Conservation (phyloP, 2,113 vertebrate genomes). For the Platysteira castanea region DNA sequence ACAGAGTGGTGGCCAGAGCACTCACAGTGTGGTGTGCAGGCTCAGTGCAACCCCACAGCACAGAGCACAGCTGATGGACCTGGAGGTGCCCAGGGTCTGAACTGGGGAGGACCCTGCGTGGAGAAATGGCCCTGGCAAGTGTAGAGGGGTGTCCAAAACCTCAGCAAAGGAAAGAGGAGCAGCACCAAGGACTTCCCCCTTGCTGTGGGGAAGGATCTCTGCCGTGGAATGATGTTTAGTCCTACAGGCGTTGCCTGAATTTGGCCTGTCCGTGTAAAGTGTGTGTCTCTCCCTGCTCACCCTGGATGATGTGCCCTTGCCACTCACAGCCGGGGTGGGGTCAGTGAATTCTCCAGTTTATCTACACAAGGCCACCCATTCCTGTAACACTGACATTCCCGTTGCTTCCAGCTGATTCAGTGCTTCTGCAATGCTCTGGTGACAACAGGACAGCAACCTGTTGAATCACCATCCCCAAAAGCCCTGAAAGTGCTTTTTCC, state of each 20-base stretch:
- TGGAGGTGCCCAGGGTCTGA: background rate
- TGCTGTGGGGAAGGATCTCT: background rate
- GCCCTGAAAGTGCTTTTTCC: background rate
- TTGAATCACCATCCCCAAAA: background rate
- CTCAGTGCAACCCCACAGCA: background rate
- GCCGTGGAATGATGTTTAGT: background rate
- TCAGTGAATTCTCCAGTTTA: background rate
- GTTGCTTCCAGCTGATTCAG: background rate
- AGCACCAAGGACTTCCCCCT: fast-evolving
- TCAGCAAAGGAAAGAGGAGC: background rate
- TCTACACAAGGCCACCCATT: background rate
- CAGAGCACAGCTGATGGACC: background rate
- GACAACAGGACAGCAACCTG: background rate
- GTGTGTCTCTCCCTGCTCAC: background rate
- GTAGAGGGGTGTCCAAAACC: background rate
- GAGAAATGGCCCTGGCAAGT: background rate
- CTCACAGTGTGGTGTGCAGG: background rate
- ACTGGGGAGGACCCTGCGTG: fast-evolving
- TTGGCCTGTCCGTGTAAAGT: background rate
- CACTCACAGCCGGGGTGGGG: background rate
- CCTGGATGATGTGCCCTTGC: background rate
- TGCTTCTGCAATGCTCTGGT: background rate
- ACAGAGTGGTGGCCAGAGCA: background rate
- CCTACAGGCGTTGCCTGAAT: background rate
- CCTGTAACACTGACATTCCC: background rate